Percentiles rank a stretch among this genome's conserved stretches.
Conservation (phyloP, 2,113 vertebrate species). For the Cercopithecus mona region DNA sequence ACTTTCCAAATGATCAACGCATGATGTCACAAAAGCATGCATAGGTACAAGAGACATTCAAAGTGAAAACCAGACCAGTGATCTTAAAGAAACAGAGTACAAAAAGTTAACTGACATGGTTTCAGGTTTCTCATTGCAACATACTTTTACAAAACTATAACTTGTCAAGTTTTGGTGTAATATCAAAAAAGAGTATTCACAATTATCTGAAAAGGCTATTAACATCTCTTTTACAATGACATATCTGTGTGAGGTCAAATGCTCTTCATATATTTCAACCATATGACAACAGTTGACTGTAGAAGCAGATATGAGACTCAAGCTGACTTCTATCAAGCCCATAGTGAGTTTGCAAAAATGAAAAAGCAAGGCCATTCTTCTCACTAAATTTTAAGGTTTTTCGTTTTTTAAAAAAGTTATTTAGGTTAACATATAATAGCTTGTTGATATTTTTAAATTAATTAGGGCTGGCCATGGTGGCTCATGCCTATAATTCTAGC, state of each 20-base stretch:
- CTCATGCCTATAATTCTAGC: no score
- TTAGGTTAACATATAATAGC: neutral
- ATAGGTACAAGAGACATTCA: neutral
- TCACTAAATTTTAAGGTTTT: neutral
- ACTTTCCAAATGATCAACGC: constrained; percentile 35
- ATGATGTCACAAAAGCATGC: constrained; percentile 38
- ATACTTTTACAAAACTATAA: constrained; percentile 23
- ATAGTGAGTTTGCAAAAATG: constrained; percentile 27
- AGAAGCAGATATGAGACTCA: neutral
- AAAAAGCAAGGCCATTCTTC: constrained; percentile 28
- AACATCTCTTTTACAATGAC: constrained; percentile 28
- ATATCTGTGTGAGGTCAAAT: neutral
- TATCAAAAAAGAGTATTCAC: constrained; percentile 22
- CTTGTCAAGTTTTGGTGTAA: constrained; percentile 31
- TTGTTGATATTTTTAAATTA: neutral
- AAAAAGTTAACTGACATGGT: neutral
- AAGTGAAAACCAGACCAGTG: neutral
- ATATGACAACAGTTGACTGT: neutral
- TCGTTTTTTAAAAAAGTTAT: neutral
- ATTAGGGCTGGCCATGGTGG: neutral
- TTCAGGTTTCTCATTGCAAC: neutral
- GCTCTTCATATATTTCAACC: neutral
- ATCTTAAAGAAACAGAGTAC: neutral
- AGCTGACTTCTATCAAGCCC: neutral
- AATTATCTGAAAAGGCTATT: constrained; percentile 30